A percentile compares a stretch with the other conserved stretches of the same genome.
phyloP scores from a whole-genome alignment of 37 sponge, comb jelly and placozoan genomes.

The Dysidea cf. avara region DNA sequence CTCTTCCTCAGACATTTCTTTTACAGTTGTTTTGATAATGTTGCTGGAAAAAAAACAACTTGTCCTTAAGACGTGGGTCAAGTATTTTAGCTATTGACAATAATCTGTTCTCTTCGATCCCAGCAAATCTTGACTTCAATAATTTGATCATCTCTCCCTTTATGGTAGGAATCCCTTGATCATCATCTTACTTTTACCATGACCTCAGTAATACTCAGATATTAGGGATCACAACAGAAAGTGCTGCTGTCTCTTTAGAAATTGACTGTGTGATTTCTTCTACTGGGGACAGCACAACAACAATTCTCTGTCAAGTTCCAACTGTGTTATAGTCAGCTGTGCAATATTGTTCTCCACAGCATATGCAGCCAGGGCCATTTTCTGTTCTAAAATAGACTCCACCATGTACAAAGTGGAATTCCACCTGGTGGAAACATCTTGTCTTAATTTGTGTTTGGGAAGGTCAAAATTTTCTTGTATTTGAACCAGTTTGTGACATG shows the following conservation, averaged over 20 bases:
- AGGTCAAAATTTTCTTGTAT: conserved; percentile 5
- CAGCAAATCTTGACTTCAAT: neutral
- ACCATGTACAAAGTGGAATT: conserved; percentile 21
- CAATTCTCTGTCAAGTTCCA: neutral
- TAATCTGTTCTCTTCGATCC: neutral
- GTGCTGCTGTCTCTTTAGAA: neutral
- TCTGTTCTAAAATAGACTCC: conserved; percentile 7
- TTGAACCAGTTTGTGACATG: neutral
- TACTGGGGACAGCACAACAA: neutral
- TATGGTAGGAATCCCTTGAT: conserved; percentile 5
- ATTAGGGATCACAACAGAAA: neutral
- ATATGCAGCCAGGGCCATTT: conserved; percentile 25
- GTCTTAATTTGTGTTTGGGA: conserved; percentile 8
- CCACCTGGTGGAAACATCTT: conserved; percentile 7
- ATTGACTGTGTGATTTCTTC: conserved; percentile 23
- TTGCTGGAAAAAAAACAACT: too few relatives aligned
- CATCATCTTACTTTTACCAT: neutral
- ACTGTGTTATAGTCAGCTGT: neutral
- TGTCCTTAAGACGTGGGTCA: conserved; percentile 30
- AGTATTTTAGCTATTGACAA: conserved; percentile 1
- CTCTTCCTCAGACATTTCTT: too few relatives aligned
- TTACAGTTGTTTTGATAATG: too few relatives aligned
- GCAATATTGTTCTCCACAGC: conserved; percentile 8
- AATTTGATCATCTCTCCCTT: conserved; percentile 13
- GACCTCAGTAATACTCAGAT: conserved; percentile 2